Evolutionary conservation across 2,113 vertebrate genomes (phyloP).

Genomic region (Podarcis raffonei): DNA sequence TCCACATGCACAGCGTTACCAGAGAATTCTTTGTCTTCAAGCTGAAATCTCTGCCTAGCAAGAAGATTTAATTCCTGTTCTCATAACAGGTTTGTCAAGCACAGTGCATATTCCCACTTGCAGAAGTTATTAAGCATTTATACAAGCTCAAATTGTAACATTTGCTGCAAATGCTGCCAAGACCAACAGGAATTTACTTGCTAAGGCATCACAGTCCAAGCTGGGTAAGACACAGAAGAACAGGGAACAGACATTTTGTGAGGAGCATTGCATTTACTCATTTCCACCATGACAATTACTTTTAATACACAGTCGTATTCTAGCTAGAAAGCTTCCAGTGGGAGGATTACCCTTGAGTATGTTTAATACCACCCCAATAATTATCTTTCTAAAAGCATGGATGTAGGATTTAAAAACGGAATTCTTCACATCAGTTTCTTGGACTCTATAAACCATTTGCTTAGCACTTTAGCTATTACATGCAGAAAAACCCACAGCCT

Average conservation of each 20-base stretch:
- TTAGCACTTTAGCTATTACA: neutral
- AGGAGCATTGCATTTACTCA: conserved; percentile 13
- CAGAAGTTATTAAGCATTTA: neutral
- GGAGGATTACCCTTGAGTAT: neutral
- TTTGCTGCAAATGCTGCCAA: neutral
- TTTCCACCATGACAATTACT: conserved; percentile 11
- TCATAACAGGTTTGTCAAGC: neutral
- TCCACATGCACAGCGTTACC: neutral
- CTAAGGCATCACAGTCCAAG: neutral
- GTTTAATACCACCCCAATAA: neutral
- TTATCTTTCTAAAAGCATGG: rapidly evolving
- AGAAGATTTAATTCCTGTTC: neutral
- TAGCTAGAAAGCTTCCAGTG: neutral
- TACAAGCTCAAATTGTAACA: neutral
- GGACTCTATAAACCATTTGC: neutral
- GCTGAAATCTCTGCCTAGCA: neutral
- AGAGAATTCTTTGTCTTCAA: neutral
- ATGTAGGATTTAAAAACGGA: neutral
- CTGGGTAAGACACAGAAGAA: neutral
- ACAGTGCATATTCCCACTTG: neutral
- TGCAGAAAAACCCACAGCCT: rapidly evolving
- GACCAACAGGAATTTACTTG: neutral
- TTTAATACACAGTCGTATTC: neutral
- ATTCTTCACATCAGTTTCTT: rapidly evolving
- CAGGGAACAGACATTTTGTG: neutral